Evolutionary conservation across 2,888 invertebrate species (phyloP), one percentile per base, ranked within the genome.

Genomic region (Meliscaeva auricollis): DNA sequence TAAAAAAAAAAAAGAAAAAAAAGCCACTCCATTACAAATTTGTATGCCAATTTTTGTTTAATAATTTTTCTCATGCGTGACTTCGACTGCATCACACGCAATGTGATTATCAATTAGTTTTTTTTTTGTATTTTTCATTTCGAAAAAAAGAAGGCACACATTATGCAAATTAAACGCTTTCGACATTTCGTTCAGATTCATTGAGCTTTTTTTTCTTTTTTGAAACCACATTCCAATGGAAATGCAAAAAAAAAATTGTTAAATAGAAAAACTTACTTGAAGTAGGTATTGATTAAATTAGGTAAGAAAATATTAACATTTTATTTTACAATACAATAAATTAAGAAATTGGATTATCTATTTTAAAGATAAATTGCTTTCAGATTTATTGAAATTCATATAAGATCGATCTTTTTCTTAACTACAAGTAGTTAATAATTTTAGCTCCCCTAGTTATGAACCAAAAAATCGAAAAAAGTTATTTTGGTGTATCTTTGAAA

Each of bases 91-190:
- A 66, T 38, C 50, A 22, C 66, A 66, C 66, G 48, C 66, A 48
- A 35, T 22, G n/a, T 66, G 66, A 46, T 41, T 64, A 64, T 44
- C 62, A 62, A 62, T 60, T 60, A 64, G 17, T 30, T 30, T 62
- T 9, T 17, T 38, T 30, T 56, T 17, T 35, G 2, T 35, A 9
- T 56, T 9, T 20, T 56, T 17, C 2, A 56, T 35, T 30, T 44
- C 5, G 15, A 64, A 64, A 60, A 56, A 46, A 17, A 46, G 17
- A 20, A 50, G 48, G 48, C 11, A 26, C 4, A 26, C 26, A 26
- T 3, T 48, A 64, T 64, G 64, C 64, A 64, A 64, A 64, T 64
- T 64, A 64, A 64, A 48, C 30, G 48, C 64, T 64, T 64, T 64
- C 48, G 13, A 64, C 13, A 48, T 64, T 64, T 64, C 17, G 32